phyloP scores from a whole-genome alignment of 2,888 invertebrate species.

The Cosmorhoe ocellata region DNA sequence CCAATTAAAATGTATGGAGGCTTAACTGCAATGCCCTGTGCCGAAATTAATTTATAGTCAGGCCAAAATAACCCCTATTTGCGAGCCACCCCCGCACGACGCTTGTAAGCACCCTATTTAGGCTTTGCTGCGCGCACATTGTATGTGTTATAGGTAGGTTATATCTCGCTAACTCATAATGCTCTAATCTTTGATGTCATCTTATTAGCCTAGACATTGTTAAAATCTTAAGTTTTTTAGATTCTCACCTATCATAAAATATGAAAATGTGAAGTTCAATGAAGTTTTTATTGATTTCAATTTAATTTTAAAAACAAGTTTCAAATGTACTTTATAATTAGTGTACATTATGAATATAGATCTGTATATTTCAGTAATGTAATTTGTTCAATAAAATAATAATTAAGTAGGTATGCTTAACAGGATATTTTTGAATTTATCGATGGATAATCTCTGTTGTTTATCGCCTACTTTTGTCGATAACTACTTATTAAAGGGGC shows the following conservation, averaged over 20 bases:
- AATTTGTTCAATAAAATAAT: too few species aligned
- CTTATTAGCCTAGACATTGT: not conserved
- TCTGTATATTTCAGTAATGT: too few species aligned
- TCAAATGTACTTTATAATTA: too few species aligned
- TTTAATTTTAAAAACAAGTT: too few species aligned
- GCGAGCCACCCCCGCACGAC: slow-evolving; percentile 40
- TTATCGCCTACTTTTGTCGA: not conserved
- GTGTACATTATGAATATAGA: too few species aligned
- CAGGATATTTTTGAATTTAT: not conserved
- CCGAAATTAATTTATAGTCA: slow-evolving; percentile 80
- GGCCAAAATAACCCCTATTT: slow-evolving; percentile 71
- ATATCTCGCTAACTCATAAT: slow-evolving; percentile 6
- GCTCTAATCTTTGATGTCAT: not conserved
- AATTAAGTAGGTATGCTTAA: too few species aligned
- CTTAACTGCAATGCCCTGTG: slow-evolving; percentile 78
- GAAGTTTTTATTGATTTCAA: too few species aligned
- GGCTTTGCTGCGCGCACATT: slow-evolving; percentile 41
- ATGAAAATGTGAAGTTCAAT: too few species aligned
- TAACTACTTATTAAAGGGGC: too few species aligned
- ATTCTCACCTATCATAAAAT: too few species aligned
- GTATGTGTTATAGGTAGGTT: not conserved
- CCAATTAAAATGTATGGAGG: slow-evolving; percentile 82
- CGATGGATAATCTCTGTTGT: not conserved
- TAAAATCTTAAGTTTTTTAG: too few species aligned
- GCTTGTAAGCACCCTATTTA: slow-evolving; percentile 57